Evolutionary conservation across 2,888 invertebrate species (phyloP), one percentile per base, ranked within the genome.

Genomic region (Hydrotaea diabolus): DNA sequence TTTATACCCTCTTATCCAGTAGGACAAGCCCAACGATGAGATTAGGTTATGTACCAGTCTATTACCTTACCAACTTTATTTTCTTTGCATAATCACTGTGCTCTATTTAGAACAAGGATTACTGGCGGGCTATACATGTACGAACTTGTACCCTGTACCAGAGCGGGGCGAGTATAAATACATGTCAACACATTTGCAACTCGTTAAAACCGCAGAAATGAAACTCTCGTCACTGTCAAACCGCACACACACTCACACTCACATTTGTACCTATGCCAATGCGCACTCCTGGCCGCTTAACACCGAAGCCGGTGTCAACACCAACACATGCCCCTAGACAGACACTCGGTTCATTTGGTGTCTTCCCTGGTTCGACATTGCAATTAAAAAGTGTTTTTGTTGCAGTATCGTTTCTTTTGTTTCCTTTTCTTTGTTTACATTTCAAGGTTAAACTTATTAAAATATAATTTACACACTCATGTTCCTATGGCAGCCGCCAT

Each of bases 131-230:
- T n/a, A n/a, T n/a, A n/a, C n/a, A n/a, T n/a, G n/a, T n/a, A n/a
- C n/a, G n/a, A n/a, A 7, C 31, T 4, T 31, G 31, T 31, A 4
- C 31, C 31, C 31, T 31, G 53, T 8, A 17, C 7, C n/a, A 15
- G n/a, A 9, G 15, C n/a, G 53, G 55, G 4, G 49, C 0, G 21
- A 57, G 55, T 21, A 11, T 21, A 57, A 57, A 19, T 21, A 13
- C 11, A 57, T 21, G 55, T 57, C 55, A 57, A 57, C 55, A 57
- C 55, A 57, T 57, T 57, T 57, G 55, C 55, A 57, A 57, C 3
- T 57, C 55, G 23, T 57, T 57, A 57, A 57, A 57, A 5, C 21
- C 21, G 23, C 55, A 57, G 15, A 57, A 57, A 19, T 57, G 55
- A 9, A 57, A 57, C 55, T 21, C 55, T 21, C 21, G 7, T 57